Base-by-base conservation (phyloP, 2,113 vertebrate genomes). In the Sturnus vulgaris region DNA sequence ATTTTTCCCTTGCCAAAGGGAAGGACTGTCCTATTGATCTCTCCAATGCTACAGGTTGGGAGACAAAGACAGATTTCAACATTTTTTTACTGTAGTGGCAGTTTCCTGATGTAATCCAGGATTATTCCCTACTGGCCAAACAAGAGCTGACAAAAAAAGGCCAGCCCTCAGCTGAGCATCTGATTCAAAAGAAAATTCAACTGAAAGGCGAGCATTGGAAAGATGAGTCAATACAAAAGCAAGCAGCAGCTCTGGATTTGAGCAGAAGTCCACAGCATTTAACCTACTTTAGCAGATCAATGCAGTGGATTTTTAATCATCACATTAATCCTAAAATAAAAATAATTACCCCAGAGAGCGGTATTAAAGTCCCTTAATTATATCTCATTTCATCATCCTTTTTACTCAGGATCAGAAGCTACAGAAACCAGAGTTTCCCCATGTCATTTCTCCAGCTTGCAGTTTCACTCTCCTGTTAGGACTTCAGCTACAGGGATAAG, bases 301-400 rank as follows among this genome's bases (percentile, higher is more conserved):
- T 77, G 90, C 75, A 64, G 85, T 0, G 3, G 82, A 77, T 93
- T 93, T 96, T 96, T 96, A 97, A 96, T 96, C 90, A 83, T 92
- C 82, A 55, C 47, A 95, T 95, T 95, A 96, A 96, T 95, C 90
- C 93, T 95, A 68, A 94, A 96, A 97, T 92, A 94, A 97, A 96
- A 96, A 96, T 86, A 96, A 97, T 96, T 92, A 95, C 90, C 91
- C 93, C 77, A 77, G 90, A 96, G 94, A 96, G 89, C 9, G 0
- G 31, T 92, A 94, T 94, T 96, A 85, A 95, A 96, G 68, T 87
- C 86, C 59, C 63, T 77, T 95, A 93, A 96, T 95, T 96, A 83
- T 93, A 90, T 92, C 82, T 92, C 55, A 30, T 95, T 95, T 86
- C 83, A 95, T 85, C 92, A 86, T 76, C 78, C 82, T 80, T 90